phyloP scores from a whole-genome alignment of 2,113 vertebrate genomes.

The Origma solitaria region DNA sequence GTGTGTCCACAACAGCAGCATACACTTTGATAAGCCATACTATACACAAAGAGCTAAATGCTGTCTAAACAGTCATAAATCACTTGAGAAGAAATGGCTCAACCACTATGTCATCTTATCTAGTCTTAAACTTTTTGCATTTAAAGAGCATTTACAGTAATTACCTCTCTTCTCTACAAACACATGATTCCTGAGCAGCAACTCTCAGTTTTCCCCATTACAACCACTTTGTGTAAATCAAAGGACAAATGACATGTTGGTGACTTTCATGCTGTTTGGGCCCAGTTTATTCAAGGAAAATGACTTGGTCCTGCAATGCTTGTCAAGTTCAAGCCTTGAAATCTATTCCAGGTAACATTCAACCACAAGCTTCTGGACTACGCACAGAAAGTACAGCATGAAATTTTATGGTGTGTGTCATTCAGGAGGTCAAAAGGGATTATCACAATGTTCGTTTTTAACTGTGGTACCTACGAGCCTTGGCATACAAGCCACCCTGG shows the following conservation, averaged over 20 bases:
- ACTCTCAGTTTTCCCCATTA: neutral
- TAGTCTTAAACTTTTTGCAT: neutral
- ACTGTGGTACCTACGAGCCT: neutral
- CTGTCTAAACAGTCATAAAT: constrained; percentile 1
- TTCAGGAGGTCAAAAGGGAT: neutral
- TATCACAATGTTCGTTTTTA: constrained; percentile 37
- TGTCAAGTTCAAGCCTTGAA: neutral
- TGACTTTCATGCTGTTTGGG: neutral
- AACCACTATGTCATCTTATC: neutral
- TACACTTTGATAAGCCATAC: neutral
- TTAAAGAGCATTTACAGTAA: constrained; percentile 25
- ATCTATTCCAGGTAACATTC: constrained; percentile 6
- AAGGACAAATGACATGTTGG: neutral
- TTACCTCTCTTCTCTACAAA: constrained; percentile 2
- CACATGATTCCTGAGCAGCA: neutral
- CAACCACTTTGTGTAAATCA: neutral
- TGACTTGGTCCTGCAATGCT: neutral
- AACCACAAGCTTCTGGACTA: neutral
- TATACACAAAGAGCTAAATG: neutral
- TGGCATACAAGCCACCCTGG: neutral
- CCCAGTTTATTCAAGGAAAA: neutral
- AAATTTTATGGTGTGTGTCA: constrained; percentile 19
- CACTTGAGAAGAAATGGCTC: neutral
- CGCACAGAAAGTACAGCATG: neutral
- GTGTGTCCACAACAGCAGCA: neutral